Evolutionary conservation across 2,888 invertebrate genomes (phyloP), one percentile per base, ranked within the genome.

Genomic region (Fragum sueziense): DNA sequence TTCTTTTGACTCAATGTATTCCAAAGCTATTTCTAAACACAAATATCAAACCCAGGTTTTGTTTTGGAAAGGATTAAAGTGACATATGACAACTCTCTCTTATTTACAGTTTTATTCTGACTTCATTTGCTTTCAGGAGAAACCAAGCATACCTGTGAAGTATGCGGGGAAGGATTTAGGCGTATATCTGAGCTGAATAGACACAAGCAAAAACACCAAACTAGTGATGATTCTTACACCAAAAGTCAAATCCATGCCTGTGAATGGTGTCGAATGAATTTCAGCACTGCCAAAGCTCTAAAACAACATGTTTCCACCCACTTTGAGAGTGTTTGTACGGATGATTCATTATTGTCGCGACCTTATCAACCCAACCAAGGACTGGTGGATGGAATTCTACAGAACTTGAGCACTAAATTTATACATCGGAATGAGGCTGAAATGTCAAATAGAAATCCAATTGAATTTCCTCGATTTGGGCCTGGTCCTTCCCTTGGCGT

Each of bases 151-250:
- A 79, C 79, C 0, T 84, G 84, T 67, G 84, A 84, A 29, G 27
- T 72, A 14, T 84, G 84, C 61, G 84, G 84, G 0, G 80, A 84
- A 59, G 84, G 84, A 29, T 79, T 84, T 25, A 29, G 84, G 17
- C 54, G 84, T 29, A 33, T 70, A 33, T 84, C 84, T 4, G 84
- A 84, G 51, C 47, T 84, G n/a, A 84, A 84, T 9, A 70, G 80
- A 22, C 84, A 84, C 51, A 79, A 68, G 67, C 61, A 61, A 22
- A 78, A 79, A 29, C 80, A 84, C 41, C 37, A 52, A 41, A n/a
- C 29, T 3, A 34, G 27, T 29, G 54, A 67, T 2, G 31, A n/a
- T 25, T 3, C 27, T 9, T 1, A 34, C 11, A 31, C 22, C 9
- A 20, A 17, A 7, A 20, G 1, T 1, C 65, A 31, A 20, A 6